A percentile compares a stretch with the other conserved stretches of the same genome.
Evolutionary conservation across 2,797 vertebrate genomes (phyloP).

Genomic region (Poeciliopsis turneri): DNA sequence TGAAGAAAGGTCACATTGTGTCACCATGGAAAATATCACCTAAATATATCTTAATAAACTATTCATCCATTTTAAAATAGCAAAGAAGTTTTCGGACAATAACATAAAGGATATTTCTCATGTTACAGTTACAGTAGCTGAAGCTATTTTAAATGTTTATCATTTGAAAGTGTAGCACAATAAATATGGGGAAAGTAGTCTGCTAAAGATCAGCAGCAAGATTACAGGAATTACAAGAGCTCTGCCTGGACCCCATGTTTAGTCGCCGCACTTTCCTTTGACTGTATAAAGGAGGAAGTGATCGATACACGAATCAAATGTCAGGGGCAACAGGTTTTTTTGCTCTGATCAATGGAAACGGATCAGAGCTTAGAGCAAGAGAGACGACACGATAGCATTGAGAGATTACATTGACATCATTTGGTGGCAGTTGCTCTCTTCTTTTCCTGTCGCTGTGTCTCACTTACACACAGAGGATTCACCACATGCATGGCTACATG

Average conservation of each 20-base stretch:
- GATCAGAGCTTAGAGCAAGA: slow-evolving; percentile 80
- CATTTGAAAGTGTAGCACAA: slow-evolving; percentile 5
- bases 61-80: slow-evolving; percentile 7
- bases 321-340: slow-evolving; percentile 82
- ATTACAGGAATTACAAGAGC: slow-evolving; percentile 73
- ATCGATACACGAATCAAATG: slow-evolving; percentile 85
- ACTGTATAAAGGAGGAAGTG: slow-evolving; percentile 86
- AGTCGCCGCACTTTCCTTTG: slow-evolving; percentile 75
- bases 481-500: slow-evolving; percentile 16
- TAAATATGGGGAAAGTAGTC: slow-evolving; percentile 29
- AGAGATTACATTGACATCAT: slow-evolving; percentile 82
- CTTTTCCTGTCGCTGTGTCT: slow-evolving; percentile 45
- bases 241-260: slow-evolving; percentile 61
- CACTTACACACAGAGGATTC: slow-evolving; percentile 27
- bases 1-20: slow-evolving; percentile 80
- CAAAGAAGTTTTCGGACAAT: background rate
- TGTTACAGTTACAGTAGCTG: background rate
- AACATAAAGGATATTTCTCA: background rate
- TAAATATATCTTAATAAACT: slow-evolving; percentile 75
- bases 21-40: slow-evolving; percentile 72
- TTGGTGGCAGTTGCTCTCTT: slow-evolving; percentile 65
- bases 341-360: slow-evolving; percentile 84
- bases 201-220: slow-evolving; percentile 62
- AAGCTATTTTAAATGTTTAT: background rate
- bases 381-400: slow-evolving; percentile 81